Base-by-base conservation (phyloP, 2,888 invertebrate species). In the Gymnoscelis rufifasciata region DNA sequence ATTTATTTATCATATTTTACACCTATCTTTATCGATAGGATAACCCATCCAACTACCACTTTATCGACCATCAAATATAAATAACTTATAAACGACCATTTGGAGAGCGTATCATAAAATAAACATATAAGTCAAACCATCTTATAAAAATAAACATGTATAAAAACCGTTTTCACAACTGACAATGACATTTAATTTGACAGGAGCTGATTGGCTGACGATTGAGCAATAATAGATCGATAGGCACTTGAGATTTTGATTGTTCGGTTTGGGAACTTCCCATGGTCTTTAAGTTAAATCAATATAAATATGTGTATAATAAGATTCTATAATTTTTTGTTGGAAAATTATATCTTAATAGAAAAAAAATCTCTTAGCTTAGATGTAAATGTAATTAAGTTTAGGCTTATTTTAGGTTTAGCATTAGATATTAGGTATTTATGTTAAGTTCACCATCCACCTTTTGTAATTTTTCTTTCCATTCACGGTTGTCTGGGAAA, bases 71-170 rank as follows among this genome's bases (percentile, higher is more conserved):
- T 33, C 33, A 33, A 31, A 33, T 26, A 33, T 30, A 11, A 12
- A 15, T 24, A 3, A 24, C 28, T 37, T 37, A 15, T 19, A 37
- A 7, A 12, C 10, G 27, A 43, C 14, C 27, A 14, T n/a, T n/a
- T 45, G 12, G 40, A 41, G 40, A 33, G 37, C 14, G 6, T 35
- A 35, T 12, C 10, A 26, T 38, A 36, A 38, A 41, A 38, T 47
- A 42, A 41, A 37, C 36, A 31, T 10, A 35, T 31, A 39, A 2
- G 2, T 38, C 19, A 55, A 51, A n/a, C 41, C 50, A 42, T 47
- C 51, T 47, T 51, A 44, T 44, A 4, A 14, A 41, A 45, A 54
- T 39, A 52, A 51, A 50, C 45, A 40, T 12, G 35, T 36, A 44
- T 44, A 26, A 23, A 35, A 30, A 40, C 24, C 29, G 29, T 43